Conservation (phyloP, 2,888 invertebrate genomes). For the Agriopis marginaria region DNA sequence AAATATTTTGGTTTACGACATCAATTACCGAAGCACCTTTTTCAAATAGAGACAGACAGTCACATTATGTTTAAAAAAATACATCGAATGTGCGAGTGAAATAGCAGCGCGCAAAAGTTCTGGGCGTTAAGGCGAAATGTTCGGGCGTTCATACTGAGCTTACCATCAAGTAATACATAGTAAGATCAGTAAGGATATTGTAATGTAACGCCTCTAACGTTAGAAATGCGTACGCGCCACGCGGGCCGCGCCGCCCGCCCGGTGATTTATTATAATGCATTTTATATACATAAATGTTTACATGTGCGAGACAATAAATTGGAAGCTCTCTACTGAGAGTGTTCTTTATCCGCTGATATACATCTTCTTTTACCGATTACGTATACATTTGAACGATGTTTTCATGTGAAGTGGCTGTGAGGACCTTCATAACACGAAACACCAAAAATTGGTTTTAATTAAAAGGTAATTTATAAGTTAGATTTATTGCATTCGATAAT, state of each 20-base stretch:
- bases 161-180: not conserved
- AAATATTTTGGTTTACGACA: no score
- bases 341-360: constrained; percentile 52
- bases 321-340: constrained; percentile 64
- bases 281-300: constrained; percentile 56
- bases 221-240: constrained; percentile 1
- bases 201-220: not conserved
- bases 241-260: constrained; percentile 49
- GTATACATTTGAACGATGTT: constrained; percentile 60
- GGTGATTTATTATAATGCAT: constrained; percentile 63
- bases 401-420: constrained; percentile 81
- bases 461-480: constrained; percentile 72
- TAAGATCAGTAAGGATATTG: not conserved
- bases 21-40: no score
- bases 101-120: no score
- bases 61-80: no score
- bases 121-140: no score
- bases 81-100: not conserved
- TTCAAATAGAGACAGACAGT: no score
- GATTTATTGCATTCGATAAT: constrained; percentile 66
- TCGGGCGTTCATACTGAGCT: not conserved
- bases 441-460: constrained; percentile 74
- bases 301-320: constrained; percentile 84
- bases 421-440: constrained; percentile 72
- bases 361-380: constrained; percentile 60